These are phyloP conservation scores for Protaetia brevitarsis DNA, from an alignment of 1,140 invertebrate genomes.

Conservation along the genomic window DNA sequence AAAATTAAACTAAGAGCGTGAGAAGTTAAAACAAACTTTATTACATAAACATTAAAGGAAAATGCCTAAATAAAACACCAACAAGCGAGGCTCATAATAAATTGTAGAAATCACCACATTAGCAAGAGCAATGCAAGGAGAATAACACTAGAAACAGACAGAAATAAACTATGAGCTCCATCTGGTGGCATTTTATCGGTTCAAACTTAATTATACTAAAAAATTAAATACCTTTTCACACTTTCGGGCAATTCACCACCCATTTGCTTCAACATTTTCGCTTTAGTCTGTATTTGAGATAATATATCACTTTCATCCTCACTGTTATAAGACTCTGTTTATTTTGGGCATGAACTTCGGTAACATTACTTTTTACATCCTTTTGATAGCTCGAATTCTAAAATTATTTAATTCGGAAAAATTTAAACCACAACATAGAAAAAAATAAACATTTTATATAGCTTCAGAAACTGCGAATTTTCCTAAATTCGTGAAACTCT, in stretches of 20 bases:
- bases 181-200: too few relatives aligned
- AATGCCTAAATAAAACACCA: too few relatives aligned
- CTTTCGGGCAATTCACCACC: constrained; percentile 45
- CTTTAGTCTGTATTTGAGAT: constrained; percentile 47
- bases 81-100: too few relatives aligned
- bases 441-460: background rate
- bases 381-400: background rate
- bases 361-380: background rate
- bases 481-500: constrained; percentile 44
- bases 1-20: background rate
- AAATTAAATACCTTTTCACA: constrained; percentile 23
- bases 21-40: too few relatives aligned
- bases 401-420: too few relatives aligned
- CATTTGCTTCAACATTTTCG: constrained; percentile 49
- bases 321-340: constrained; percentile 1
- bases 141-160: too few relatives aligned
- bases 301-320: constrained; percentile 49
- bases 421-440: background rate
- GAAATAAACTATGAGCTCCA: too few relatives aligned
- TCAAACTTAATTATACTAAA: constrained; percentile 18
- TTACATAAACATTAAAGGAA: too few relatives aligned
- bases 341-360: background rate
- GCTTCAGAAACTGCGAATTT: constrained; percentile 45
- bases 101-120: too few relatives aligned
- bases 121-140: too few relatives aligned